phyloP scores from a whole-genome alignment of 2,888 invertebrate species.

The Autographa gamma region DNA sequence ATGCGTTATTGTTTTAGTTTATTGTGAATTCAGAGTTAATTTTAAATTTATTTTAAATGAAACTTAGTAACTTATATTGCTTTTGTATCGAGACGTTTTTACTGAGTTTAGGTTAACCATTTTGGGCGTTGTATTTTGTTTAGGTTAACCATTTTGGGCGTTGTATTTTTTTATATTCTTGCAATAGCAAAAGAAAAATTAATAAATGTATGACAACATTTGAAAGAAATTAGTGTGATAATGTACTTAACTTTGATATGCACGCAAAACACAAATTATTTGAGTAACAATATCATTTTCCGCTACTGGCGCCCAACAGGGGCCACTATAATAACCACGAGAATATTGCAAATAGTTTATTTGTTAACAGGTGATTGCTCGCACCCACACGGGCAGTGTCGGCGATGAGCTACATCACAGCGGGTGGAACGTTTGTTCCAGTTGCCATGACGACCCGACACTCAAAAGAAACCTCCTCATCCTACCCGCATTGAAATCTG shows the following conservation, averaged over 20 bases:
- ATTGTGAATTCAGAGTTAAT: background rate
- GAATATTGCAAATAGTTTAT: background rate
- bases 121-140: too few species aligned
- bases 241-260: too few species aligned
- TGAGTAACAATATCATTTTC: background rate
- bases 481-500: constrained; percentile 94
- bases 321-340: background rate
- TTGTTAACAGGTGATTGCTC: constrained; percentile 93
- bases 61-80: background rate
- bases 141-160: too few species aligned
- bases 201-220: too few species aligned
- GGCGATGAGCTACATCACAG: constrained; percentile 98
- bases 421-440: constrained; percentile 99
- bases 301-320: background rate
- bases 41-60: background rate
- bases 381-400: constrained; percentile 92
- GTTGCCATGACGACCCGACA: constrained; percentile 91
- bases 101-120: too few species aligned
- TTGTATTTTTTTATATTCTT: too few species aligned
- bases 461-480: constrained; percentile 93
- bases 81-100: background rate
- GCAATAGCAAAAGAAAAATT: too few species aligned
- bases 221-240: too few species aligned
- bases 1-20: background rate
- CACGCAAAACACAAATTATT: background rate